Percentiles rank a stretch among this genome's conserved stretches.
These are phyloP conservation scores for Danaus melanippus DNA, from an alignment of 1,140 invertebrate species.

Conservation along the genomic window DNA sequence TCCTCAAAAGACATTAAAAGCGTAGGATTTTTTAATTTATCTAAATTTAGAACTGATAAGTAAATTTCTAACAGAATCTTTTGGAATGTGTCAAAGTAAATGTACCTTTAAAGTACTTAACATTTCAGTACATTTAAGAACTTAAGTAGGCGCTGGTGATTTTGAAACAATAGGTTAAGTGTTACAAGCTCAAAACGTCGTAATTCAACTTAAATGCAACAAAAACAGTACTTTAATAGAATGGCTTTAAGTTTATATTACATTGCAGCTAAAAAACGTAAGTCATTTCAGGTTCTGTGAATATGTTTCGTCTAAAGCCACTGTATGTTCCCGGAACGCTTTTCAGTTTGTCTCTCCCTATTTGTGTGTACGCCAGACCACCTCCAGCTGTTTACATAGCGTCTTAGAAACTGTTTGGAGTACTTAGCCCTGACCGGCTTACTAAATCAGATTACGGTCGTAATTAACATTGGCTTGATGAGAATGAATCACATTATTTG, in stretches of 20 bases:
- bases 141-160: conserved; percentile 15
- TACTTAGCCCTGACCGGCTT: conserved; percentile 8
- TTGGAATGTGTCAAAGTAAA: conserved; percentile 6
- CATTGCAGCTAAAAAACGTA: too few species aligned
- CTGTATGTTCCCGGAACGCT: conserved; percentile 9
- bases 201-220: background rate
- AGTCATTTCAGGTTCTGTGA: too few species aligned
- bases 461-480: too few species aligned
- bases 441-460: too few species aligned
- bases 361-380: conserved; percentile 14
- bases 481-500: too few species aligned
- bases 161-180: conserved; percentile 12
- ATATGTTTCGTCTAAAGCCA: conserved; percentile 13
- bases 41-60: conserved; percentile 1
- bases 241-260: too few species aligned
- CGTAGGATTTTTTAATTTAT: too few species aligned
- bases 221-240: background rate
- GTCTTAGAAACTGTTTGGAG: conserved; percentile 14
- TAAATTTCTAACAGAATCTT: conserved; percentile 1
- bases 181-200: background rate
- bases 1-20: too few species aligned
- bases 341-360: conserved; percentile 14
- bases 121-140: conserved; percentile 13
- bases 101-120: conserved; percentile 9
- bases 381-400: conserved; percentile 15